These are phyloP conservation scores for Ischnura elegans DNA, from an alignment of 2,888 invertebrate species.

Conservation along the genomic window DNA sequence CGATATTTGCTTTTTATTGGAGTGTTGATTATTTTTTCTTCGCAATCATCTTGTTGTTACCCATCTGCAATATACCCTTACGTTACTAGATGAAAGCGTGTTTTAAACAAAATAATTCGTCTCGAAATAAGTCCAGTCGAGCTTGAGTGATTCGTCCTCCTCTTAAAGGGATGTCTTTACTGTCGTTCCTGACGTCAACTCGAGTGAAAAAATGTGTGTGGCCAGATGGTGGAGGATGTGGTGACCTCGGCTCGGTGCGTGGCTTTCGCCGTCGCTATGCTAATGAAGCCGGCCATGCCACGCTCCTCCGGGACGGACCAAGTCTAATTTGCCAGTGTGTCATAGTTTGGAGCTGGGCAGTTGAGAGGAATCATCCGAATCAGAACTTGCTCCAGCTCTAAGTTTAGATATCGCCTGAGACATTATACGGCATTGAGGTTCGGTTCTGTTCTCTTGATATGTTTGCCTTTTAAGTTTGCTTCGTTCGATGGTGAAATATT, in stretches of 20 bases:
- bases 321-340: constrained; percentile 27
- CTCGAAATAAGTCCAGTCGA: too few species aligned
- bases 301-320: not conserved
- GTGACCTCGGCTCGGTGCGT: not conserved
- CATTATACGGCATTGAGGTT: not conserved
- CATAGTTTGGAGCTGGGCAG: not conserved
- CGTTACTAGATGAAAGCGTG: too few species aligned
- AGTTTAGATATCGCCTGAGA: not conserved
- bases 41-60: too few species aligned
- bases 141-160: too few species aligned
- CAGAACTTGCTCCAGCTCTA: not conserved
- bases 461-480: too few species aligned
- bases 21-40: too few species aligned
- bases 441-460: not conserved
- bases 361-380: not conserved
- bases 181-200: not conserved
- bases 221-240: not conserved
- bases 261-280: not conserved
- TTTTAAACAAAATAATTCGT: too few species aligned
- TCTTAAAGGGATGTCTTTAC: not conserved
- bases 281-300: not conserved
- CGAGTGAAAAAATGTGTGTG: too few species aligned
- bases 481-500: too few species aligned
- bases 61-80: too few species aligned
- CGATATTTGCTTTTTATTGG: not conserved